These are phyloP conservation scores for Apamea epomidion DNA, from an alignment of 2,888 invertebrate species.

Conservation along the genomic window DNA sequence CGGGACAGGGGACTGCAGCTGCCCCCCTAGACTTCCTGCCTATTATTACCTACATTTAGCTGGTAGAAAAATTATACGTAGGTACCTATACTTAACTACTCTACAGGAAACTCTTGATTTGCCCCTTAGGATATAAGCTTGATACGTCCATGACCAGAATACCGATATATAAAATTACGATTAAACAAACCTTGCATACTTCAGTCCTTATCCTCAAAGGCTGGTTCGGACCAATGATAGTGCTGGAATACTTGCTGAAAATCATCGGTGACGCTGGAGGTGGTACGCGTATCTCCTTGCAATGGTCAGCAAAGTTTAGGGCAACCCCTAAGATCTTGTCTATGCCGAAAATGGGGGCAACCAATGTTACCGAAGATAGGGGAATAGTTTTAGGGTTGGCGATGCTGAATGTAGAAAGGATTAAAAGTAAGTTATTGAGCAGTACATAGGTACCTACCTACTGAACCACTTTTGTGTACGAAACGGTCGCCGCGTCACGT, in stretches of 20 bases:
- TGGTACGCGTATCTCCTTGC: constrained; percentile 94
- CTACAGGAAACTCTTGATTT: background rate
- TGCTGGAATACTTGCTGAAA: constrained; percentile 96
- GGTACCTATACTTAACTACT: background rate
- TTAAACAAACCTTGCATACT: constrained; percentile 21
- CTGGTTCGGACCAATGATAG: constrained; percentile 93
- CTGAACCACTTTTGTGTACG: background rate
- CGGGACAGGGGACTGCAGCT: background rate
- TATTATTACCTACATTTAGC: no score
- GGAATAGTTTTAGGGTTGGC: constrained; percentile 57
- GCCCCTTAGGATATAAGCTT: background rate
- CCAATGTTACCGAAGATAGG: constrained; percentile 90
- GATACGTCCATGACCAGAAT: background rate
- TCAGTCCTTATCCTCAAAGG: constrained; percentile 88
- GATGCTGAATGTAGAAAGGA: constrained; percentile 18
- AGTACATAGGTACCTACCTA: background rate
- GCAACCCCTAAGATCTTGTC: constrained; percentile 97
- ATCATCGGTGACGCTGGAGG: constrained; percentile 95
- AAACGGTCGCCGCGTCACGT: background rate
- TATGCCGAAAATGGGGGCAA: constrained; percentile 94
- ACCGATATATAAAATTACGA: background rate
- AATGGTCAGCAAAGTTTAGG: constrained; percentile 96
- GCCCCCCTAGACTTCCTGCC: no score
- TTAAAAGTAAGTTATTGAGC: background rate
- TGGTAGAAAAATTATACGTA: background rate